Conservation (phyloP, 92 coral and sea anemone species). For the Virgularia gustaviana region DNA sequence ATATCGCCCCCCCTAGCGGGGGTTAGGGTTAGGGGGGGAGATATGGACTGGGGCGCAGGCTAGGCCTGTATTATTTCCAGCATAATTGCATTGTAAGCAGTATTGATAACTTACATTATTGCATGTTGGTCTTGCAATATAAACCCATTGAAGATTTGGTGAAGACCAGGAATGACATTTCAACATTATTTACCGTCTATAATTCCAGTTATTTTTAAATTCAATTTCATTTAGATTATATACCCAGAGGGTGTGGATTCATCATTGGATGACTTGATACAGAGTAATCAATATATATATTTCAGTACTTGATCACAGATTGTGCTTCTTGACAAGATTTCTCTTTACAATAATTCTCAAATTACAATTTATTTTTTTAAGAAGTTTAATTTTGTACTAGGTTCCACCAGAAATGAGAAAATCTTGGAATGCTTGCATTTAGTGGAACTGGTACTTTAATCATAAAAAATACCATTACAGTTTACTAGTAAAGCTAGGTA, state of each 20-base stretch:
- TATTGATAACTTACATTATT: neutral
- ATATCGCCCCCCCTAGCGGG: neutral
- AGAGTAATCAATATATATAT: constrained; percentile 1
- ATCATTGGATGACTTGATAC: constrained; percentile 18
- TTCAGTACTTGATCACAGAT: constrained; percentile 10
- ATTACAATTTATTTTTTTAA: neutral
- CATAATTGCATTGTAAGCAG: neutral
- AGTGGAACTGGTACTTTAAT: constrained; percentile 66
- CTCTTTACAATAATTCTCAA: neutral
- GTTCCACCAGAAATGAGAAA: constrained; percentile 46
- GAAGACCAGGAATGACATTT: too few species aligned
- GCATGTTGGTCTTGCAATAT: too few species aligned
- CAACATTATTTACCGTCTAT: neutral
- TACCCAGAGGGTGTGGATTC: constrained; percentile 40
- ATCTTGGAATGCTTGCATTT: constrained; percentile 60
- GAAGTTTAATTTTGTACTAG: constrained; percentile 24
- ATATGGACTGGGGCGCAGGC: too few species aligned
- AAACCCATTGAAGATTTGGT: too few species aligned
- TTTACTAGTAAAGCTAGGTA: neutral
- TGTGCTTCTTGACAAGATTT: neutral
- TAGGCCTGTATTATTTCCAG: too few species aligned
- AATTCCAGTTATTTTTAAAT: neutral
- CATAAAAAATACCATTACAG: neutral
- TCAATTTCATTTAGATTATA: constrained; percentile 27
- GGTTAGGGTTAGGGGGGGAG: too few species aligned